A percentile compares a stretch with the other conserved stretches of the same genome.
phyloP scores from a whole-genome alignment of 2,113 vertebrate species.

The Neoarius graeffei region DNA sequence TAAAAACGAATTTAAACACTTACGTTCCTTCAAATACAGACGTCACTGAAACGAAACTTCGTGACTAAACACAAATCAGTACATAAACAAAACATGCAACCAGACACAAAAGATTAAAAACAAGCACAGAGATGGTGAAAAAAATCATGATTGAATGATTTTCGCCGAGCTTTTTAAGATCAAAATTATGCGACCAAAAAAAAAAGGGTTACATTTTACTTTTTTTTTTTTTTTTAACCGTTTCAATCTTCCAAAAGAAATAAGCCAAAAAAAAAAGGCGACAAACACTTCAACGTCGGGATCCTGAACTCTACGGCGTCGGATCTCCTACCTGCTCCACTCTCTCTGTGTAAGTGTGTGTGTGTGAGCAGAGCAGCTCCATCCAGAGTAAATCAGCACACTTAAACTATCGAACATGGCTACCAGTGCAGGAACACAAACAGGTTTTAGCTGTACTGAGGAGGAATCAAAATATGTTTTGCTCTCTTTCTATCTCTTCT shows the following conservation, averaged over 20 bases:
- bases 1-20: neutral
- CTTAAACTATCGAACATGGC: constrained; percentile 7
- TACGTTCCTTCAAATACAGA: neutral
- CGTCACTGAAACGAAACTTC: neutral
- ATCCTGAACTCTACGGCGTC: neutral
- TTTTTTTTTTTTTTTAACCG: neutral
- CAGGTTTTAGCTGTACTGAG: neutral
- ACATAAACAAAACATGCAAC: too few species aligned
- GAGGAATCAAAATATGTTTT: constrained; percentile 22
- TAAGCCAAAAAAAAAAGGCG: neutral
- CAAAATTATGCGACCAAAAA: too few species aligned
- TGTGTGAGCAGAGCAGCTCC: constrained; percentile 23
- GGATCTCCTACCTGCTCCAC: neutral
- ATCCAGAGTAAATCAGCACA: neutral
- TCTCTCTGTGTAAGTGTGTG: neutral
- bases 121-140: too few species aligned
- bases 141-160: too few species aligned
- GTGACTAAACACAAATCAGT: neutral
- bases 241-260: neutral
- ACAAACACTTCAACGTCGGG: neutral
- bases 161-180: too few species aligned
- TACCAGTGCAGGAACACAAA: constrained; percentile 12
- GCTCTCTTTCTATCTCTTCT: neutral
- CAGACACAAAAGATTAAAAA: neutral
- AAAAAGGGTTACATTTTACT: too few species aligned